Conservation (phyloP, 2,113 vertebrate genomes). For the Plotosus lineatus region DNA sequence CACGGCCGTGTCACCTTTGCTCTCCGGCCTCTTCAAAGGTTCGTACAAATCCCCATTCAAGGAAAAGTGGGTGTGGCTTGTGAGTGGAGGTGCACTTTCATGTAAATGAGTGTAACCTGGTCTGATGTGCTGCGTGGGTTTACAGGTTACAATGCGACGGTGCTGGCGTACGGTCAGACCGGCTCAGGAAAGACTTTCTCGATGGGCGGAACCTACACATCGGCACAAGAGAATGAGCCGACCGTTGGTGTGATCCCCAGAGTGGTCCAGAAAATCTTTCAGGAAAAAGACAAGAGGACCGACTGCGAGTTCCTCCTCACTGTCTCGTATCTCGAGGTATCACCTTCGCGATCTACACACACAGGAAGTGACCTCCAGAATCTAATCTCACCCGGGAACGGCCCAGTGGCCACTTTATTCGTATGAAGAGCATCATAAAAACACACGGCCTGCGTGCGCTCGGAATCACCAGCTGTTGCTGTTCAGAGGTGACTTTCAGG, state of each 20-base stretch:
- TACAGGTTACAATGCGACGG: slow-evolving; percentile 90
- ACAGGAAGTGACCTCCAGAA: background rate
- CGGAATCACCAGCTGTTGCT: no score
- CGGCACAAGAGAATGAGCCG: slow-evolving; percentile 83
- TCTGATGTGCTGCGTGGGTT: background rate
- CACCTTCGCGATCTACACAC: background rate
- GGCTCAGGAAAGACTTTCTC: slow-evolving; percentile 96
- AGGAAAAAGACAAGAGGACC: slow-evolving; percentile 74
- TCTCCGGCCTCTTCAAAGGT: slow-evolving; percentile 92
- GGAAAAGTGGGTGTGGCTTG: background rate
- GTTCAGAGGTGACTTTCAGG: no score
- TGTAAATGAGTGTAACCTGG: background rate
- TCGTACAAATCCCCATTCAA: background rate
- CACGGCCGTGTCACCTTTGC: slow-evolving; percentile 78
- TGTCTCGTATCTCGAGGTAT: slow-evolving; percentile 94
- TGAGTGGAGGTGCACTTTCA: background rate
- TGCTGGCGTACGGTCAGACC: slow-evolving; percentile 93
- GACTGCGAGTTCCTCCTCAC: slow-evolving; percentile 80
- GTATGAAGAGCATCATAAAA: no score
- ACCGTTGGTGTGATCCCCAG: slow-evolving; percentile 90
- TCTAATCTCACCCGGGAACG: no score
- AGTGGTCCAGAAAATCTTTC: slow-evolving; percentile 83
- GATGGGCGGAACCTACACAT: slow-evolving; percentile 92
- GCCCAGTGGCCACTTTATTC: no score
- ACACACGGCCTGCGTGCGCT: no score